Evolutionary conservation across 37 sponge, comb jelly and placozoan species (phyloP).

Genomic region (Spongilla lacustris): DNA sequence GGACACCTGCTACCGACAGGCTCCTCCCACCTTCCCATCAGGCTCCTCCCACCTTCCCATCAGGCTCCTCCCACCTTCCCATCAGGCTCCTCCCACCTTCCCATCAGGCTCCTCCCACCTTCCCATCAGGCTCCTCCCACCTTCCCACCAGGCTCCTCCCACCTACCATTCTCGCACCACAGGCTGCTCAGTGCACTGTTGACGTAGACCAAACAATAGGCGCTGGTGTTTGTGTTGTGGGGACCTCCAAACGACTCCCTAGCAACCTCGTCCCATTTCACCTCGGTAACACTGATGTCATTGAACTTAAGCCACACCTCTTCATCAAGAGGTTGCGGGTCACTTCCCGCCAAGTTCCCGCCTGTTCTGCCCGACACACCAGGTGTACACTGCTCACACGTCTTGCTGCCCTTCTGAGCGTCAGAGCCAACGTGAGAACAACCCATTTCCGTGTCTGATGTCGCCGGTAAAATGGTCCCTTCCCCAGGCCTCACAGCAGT

Average conservation of each 20-base stretch:
- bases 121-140: background rate
- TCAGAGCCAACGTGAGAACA: too few relatives aligned
- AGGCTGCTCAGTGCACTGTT: slow-evolving; percentile 13
- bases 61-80: background rate
- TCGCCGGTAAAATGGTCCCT: background rate
- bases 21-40: background rate
- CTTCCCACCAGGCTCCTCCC: background rate
- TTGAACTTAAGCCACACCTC: slow-evolving; percentile 82
- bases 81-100: too few relatives aligned
- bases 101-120: too few relatives aligned
- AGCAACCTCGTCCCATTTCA: slow-evolving; percentile 74
- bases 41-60: background rate
- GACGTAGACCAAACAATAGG: slow-evolving; percentile 83
- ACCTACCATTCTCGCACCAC: slow-evolving; percentile 46
- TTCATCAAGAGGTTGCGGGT: background rate
- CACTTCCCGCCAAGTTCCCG: background rate
- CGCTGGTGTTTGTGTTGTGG: slow-evolving; percentile 66
- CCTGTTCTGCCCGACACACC: background rate
- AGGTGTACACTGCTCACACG: too few relatives aligned
- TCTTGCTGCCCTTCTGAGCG: too few relatives aligned
- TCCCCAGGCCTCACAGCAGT: too few relatives aligned
- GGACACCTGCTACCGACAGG: too few relatives aligned
- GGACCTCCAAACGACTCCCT: slow-evolving; percentile 66
- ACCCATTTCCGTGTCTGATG: background rate
- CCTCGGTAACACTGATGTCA: slow-evolving; percentile 72